These are phyloP conservation scores for Ophion slaviceki DNA, from an alignment of 2,888 invertebrate genomes.

Conservation along the genomic window DNA sequence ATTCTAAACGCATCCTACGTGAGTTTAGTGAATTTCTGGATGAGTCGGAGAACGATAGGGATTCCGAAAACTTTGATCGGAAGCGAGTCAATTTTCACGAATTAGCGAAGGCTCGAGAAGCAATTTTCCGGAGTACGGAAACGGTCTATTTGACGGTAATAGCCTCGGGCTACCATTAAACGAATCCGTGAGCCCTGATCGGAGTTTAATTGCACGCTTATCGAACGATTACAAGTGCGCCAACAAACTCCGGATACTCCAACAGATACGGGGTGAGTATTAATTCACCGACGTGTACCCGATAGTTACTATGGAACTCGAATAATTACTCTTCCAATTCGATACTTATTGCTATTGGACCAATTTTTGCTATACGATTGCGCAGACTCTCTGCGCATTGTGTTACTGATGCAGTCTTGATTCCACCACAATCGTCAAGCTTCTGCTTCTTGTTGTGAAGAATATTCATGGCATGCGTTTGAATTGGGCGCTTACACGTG, in stretches of 20 bases:
- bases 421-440: background rate
- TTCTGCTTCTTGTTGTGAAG: background rate
- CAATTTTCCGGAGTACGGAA: constrained; percentile 38
- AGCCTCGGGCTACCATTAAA: constrained; percentile 67
- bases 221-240: constrained; percentile 72
- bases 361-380: background rate
- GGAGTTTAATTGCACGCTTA: constrained; percentile 78
- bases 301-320: background rate
- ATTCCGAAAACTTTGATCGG: constrained; percentile 53
- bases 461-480: background rate
- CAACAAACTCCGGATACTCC: constrained; percentile 68
- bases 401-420: background rate
- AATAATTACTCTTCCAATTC: constrained; percentile 6
- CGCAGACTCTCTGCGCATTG: too few relatives aligned
- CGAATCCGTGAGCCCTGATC: constrained; percentile 73
- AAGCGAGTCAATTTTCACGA: constrained; percentile 54
- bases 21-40: constrained; percentile 35
- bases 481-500: too few relatives aligned
- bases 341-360: background rate
- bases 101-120: constrained; percentile 36
- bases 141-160: constrained; percentile 65
- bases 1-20: constrained; percentile 29
- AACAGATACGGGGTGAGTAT: background rate
- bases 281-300: background rate
- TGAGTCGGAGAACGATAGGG: constrained; percentile 12